Evolutionary conservation across 2,797 vertebrate genomes (phyloP).

Genomic region (Danio kyathit): DNA sequence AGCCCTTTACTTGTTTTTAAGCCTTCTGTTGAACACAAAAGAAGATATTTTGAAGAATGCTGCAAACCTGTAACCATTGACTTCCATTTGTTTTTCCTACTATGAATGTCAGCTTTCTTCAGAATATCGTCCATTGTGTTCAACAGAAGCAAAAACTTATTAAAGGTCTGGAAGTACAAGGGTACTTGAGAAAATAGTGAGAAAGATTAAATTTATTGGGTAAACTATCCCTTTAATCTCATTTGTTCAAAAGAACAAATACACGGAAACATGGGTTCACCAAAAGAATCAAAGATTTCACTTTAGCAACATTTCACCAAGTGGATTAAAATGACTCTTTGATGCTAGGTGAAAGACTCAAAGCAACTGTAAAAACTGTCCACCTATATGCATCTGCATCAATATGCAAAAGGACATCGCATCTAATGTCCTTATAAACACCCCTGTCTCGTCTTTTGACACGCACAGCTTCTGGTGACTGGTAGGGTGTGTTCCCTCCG

Average conservation of each 20-base stretch:
- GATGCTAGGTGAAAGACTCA: neutral
- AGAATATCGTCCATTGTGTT: no score
- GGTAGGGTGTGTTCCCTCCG: constrained; percentile 39
- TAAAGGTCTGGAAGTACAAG: no score
- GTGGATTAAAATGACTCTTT: neutral
- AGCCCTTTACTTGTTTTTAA: no score
- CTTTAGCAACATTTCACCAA: neutral
- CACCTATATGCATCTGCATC: constrained; percentile 66
- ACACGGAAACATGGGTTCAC: neutral
- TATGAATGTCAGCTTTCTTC: no score
- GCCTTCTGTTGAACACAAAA: no score
- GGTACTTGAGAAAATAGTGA: no score
- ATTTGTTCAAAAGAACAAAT: neutral
- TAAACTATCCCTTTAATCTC: no score
- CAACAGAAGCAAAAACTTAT: no score
- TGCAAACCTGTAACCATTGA: no score
- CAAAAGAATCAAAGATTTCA: neutral
- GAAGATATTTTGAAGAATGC: no score
- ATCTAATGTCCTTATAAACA: constrained; percentile 57
- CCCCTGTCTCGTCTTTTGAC: constrained; percentile 54
- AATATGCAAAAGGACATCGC: constrained; percentile 59
- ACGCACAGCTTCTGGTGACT: constrained; percentile 51
- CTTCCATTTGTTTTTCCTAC: no score
- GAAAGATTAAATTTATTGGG: no score
- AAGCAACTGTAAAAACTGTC: constrained; percentile 38